Percentiles rank a stretch among this genome's conserved stretches.
Evolutionary conservation across 2,113 vertebrate species (phyloP).

Genomic region (Brienomyrus brachyistius): DNA sequence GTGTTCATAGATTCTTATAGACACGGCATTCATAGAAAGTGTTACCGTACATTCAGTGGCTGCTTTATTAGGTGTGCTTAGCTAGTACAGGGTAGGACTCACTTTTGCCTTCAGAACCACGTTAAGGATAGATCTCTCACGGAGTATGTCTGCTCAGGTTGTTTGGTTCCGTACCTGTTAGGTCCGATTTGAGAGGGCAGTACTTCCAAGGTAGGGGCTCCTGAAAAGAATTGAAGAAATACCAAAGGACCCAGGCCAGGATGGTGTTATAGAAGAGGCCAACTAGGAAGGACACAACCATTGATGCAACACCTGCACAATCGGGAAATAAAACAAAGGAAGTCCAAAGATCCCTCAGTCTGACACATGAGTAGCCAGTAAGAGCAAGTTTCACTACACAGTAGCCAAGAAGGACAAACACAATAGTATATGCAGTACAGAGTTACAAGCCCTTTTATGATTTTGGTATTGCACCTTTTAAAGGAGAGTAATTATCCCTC

Average conservation of each 20-base stretch:
- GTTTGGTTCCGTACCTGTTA: background rate
- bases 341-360: background rate
- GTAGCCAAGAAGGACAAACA: background rate
- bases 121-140: background rate
- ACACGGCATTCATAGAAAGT: background rate
- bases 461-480: background rate
- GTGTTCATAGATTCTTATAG: background rate
- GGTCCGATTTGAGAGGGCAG: conserved; percentile 57
- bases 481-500: background rate
- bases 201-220: conserved; percentile 73
- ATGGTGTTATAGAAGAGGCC: conserved; percentile 78
- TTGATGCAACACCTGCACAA: conserved; percentile 65
- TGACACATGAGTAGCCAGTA: background rate
- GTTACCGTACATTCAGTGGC: too few species aligned
- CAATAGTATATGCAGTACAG: background rate
- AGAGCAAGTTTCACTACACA: background rate
- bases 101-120: background rate
- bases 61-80: background rate
- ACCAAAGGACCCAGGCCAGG: conserved; percentile 79
- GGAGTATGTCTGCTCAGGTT: background rate
- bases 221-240: conserved; percentile 84
- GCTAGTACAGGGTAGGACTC: background rate
- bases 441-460: background rate
- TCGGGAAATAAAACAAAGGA: background rate
- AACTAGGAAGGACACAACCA: conserved; percentile 72